Evolutionary conservation across 2,113 vertebrate genomes (phyloP), one percentile per base, ranked within the genome.

Genomic region (Oryzias celebensis): DNA sequence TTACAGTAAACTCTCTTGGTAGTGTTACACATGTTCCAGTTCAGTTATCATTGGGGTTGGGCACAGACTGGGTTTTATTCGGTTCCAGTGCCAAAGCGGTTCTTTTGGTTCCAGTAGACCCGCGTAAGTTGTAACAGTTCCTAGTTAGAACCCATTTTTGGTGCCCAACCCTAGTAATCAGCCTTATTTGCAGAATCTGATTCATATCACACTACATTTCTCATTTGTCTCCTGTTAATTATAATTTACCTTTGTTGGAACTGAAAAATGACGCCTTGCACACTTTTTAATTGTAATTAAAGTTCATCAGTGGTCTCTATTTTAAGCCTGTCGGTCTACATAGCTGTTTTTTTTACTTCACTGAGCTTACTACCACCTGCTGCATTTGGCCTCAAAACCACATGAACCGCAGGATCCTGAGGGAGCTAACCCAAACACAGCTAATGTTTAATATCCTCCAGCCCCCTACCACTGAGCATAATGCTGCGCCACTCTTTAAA

Each of bases 211-310:
- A 22, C 5, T 20, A 18, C n/a, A 43, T 69, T 57, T 31, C 17
- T 58, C 45, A 62, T 45, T 44, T 2, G 17, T 5, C 44, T 42
- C 36, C 7, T 56, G 41, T 59, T 5, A 56, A 23, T 59, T 28
- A 24, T 14, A 13, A 16, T 22, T 49, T 28, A 55, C 62, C 65
- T 58, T 63, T 42, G 52, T 49, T 45, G 88, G 86, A 89, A 90
- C 88, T 78, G 78, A 81, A 81, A 87, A 91, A 90, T 81, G 87
- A 36, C 36, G 83, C 79, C 81, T 87, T 77, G 86, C 85, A 90
- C 60, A 86, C 78, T 80, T 76, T 86, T 82, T 79, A 88, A 92
- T 93, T 90, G 28, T 90, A 88, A 92, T 90, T 85, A 14, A 53
- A 22, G 52, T 69, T 78, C 71, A 54, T 92, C 87, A 94, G 90